Conservation (phyloP, 2,113 vertebrate genomes). For the Ochotona curzoniae region DNA sequence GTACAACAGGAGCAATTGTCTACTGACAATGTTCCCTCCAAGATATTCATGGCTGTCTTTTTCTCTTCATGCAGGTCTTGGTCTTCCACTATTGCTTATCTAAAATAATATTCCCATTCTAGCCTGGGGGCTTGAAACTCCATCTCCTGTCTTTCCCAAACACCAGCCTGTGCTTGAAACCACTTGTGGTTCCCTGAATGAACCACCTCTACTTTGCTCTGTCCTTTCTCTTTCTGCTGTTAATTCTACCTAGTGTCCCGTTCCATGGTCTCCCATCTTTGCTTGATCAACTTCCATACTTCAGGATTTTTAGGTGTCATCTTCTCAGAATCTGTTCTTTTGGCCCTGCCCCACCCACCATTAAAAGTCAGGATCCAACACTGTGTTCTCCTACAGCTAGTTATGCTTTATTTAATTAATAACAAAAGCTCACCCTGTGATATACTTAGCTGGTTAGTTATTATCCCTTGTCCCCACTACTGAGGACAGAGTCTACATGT, state of each 20-base stretch:
- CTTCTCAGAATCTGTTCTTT: conserved; percentile 18
- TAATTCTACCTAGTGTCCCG: not conserved
- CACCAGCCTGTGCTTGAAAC: not conserved
- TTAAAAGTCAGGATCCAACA: not conserved
- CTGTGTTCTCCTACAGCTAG: not conserved
- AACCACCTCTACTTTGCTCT: not conserved
- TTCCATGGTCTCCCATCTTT: not conserved
- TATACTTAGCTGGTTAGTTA: conserved; percentile 51
- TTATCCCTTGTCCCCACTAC: conserved; percentile 42
- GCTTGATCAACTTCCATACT: not conserved
- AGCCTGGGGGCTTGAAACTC: not conserved
- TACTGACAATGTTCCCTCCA: not conserved
- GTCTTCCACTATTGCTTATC: not conserved
- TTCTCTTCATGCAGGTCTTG: not conserved
- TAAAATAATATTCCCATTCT: not conserved
- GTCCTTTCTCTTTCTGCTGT: not conserved
- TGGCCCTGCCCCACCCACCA: not conserved
- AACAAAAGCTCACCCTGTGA: not conserved
- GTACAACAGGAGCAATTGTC: not conserved
- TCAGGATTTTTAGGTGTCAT: conserved; percentile 14
- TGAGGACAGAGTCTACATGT: not conserved
- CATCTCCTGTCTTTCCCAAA: not conserved
- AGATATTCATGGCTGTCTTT: not conserved
- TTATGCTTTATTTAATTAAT: conserved; percentile 15
- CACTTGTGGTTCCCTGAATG: not conserved